Percentiles rank a stretch among this genome's conserved stretches.
These are phyloP conservation scores for Druon quercuslanigerum DNA, from an alignment of 1,140 invertebrate genomes.

Conservation along the genomic window DNA sequence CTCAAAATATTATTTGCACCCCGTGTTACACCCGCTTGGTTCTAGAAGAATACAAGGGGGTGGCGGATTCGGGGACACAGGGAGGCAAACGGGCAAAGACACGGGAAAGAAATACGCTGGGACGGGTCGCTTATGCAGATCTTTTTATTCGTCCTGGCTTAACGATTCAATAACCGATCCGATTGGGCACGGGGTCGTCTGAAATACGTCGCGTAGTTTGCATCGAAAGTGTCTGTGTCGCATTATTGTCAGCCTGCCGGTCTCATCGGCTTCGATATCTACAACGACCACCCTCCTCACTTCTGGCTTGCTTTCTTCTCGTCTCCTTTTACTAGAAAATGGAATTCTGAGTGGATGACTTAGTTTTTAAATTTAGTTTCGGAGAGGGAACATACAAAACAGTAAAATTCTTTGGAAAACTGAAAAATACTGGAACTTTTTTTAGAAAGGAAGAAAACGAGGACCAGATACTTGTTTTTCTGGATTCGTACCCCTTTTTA, in stretches of 20 bases:
- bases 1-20: constrained; percentile 73
- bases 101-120: constrained; percentile 42
- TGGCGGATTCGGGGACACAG: constrained; percentile 26
- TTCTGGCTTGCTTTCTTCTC: constrained; percentile 22
- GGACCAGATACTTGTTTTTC: too few species aligned
- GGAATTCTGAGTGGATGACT: constrained; percentile 32
- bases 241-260: constrained; percentile 52
- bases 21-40: constrained; percentile 36
- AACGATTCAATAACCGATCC: constrained; percentile 76
- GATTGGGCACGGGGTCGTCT: constrained; percentile 45
- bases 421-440: too few species aligned
- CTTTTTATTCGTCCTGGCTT: constrained; percentile 71
- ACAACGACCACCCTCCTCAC: constrained; percentile 15
- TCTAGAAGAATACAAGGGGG: constrained; percentile 36
- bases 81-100: constrained; percentile 50
- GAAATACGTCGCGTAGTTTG: constrained; percentile 63
- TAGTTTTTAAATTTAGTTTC: background rate
- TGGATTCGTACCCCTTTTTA: too few species aligned
- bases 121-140: constrained; percentile 63
- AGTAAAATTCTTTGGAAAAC: too few species aligned
- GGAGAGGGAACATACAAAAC: too few species aligned
- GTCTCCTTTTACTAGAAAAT: background rate
- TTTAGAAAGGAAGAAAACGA: too few species aligned
- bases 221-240: constrained; percentile 67
- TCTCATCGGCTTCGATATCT: constrained; percentile 31